A percentile compares a stretch with the other conserved stretches of the same genome.
phyloP scores from a whole-genome alignment of 1,140 invertebrate species.

The Physella acuta region DNA sequence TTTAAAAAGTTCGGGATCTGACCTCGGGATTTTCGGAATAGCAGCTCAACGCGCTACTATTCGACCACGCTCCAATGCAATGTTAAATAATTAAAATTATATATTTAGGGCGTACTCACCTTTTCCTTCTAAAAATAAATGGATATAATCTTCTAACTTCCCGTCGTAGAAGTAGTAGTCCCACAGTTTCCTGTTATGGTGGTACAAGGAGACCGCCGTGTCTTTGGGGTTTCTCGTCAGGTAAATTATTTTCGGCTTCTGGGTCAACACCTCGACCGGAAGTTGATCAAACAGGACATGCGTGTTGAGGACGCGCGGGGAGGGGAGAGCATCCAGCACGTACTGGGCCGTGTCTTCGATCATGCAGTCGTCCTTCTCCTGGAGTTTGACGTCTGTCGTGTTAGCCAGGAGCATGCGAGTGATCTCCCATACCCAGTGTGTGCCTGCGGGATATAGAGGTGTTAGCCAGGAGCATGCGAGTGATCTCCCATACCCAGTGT shows the following conservation, averaged over 20 bases:
- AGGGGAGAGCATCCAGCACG: constrained; percentile 28
- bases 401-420: constrained; percentile 9
- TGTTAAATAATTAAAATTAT: too few species aligned
- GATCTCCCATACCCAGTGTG: constrained; percentile 15
- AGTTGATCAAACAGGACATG: constrained; percentile 37
- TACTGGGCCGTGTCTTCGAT: constrained; percentile 31
- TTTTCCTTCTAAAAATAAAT: constrained; percentile 9
- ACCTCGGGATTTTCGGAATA: too few species aligned
- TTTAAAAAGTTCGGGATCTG: too few species aligned
- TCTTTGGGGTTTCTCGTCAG: constrained; percentile 27
- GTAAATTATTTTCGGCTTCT: constrained; percentile 24
- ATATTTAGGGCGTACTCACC: too few species aligned
- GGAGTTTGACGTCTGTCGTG: constrained; percentile 1
- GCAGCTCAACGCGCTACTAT: too few species aligned
- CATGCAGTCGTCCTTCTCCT: constrained; percentile 37
- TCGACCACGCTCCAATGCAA: too few species aligned
- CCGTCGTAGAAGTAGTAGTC: constrained; percentile 6
- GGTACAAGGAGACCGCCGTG: constrained; percentile 26
- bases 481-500: too few species aligned
- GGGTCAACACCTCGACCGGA: constrained; percentile 29
- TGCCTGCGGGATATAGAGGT: too few species aligned
- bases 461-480: too few species aligned
- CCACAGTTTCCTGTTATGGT: constrained; percentile 14
- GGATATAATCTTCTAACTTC: constrained; percentile 1
- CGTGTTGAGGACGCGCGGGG: constrained; percentile 43